phyloP scores from a whole-genome alignment of 2,113 vertebrate genomes.

The Thymallus thymallus region DNA sequence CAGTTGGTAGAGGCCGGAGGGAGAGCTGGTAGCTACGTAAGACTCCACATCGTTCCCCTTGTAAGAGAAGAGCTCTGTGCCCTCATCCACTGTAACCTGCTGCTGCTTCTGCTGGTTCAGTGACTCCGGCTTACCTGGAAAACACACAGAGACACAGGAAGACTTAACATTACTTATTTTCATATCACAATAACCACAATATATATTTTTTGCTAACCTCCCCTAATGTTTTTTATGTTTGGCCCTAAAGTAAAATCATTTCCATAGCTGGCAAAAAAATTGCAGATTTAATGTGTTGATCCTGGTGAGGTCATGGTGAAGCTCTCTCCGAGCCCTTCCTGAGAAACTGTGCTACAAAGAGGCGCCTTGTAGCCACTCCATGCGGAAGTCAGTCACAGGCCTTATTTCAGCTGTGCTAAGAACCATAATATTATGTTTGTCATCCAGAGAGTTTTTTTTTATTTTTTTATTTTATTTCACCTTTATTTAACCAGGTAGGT shows the following conservation, averaged over 20 bases:
- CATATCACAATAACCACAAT: background rate
- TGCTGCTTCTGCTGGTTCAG: constrained; percentile 93
- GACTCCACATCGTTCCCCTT: constrained; percentile 96
- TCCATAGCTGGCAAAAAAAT: constrained; percentile 37
- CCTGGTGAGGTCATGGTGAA: constrained; percentile 48
- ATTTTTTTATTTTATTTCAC: no score
- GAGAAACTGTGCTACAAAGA: constrained; percentile 47
- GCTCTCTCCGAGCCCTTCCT: constrained; percentile 37
- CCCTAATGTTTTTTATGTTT: constrained; percentile 28
- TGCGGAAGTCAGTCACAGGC: constrained; percentile 47
- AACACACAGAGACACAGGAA: constrained; percentile 13
- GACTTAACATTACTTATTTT: constrained; percentile 1
- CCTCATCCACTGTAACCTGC: constrained; percentile 81
- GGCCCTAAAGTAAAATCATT: constrained; percentile 28
- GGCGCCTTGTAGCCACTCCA: constrained; percentile 55
- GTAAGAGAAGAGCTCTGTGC: constrained; percentile 89
- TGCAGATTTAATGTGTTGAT: constrained; percentile 37
- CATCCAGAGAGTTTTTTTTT: constrained; percentile 56
- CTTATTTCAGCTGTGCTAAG: constrained; percentile 41
- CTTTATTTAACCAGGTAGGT: no score
- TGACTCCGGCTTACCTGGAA: constrained; percentile 87
- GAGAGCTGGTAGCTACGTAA: constrained; percentile 85
- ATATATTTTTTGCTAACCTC: background rate
- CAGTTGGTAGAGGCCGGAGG: constrained; percentile 91
- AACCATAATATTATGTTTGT: constrained; percentile 78